Evolutionary conservation across 2,797 vertebrate genomes (phyloP), one percentile per base, ranked within the genome.

Genomic region (Rhinophrynus dorsalis): DNA sequence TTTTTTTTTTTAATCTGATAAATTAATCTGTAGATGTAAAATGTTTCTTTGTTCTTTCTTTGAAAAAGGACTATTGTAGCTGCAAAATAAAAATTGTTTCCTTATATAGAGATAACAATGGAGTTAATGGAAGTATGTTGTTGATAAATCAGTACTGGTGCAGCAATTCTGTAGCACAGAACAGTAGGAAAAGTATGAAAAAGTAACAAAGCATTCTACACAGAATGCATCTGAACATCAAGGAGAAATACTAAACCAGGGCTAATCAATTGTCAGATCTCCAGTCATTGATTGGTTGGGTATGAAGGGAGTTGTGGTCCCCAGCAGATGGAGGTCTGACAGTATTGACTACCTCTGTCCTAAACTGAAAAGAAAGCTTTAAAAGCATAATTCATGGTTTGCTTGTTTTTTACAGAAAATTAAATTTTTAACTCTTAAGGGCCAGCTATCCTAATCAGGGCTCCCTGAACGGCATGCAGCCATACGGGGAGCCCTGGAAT

Each of bases 91-190:
- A 50, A 45, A 23, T 55, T 52, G 27, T 62, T 35, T 69, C 29
- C 58, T 37, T 48, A 55, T 33, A 33, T 62, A 68, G 67, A 26
- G 13, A 18, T 61, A 55, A 54, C 47, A 69, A 62, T 35, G 11
- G 48, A 60, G 62, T 51, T 42, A 69, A 69, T 61, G 37, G 48
- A 69, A 42, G 48, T 44, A 57, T 62, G 48, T 29, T 62, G 37
- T 27, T 35, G 54, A 54, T 69, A 69, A 69, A 62, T 69, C 67
- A 69, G 55, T 69, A 54, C 58, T 20, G 45, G 58, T 48, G 45
- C 12, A 40, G 37, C 21, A 42, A 52, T 61, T 52, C 29, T 61
- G 35, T 47, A 35, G 67, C 13, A 33, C 35, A 30, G 52, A 11
- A 52, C 8, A 45, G n/a, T 37, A 57, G 29, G 12, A 42, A 27